Conservation (phyloP, 2,113 vertebrate genomes). For the Laticauda colubrina region DNA sequence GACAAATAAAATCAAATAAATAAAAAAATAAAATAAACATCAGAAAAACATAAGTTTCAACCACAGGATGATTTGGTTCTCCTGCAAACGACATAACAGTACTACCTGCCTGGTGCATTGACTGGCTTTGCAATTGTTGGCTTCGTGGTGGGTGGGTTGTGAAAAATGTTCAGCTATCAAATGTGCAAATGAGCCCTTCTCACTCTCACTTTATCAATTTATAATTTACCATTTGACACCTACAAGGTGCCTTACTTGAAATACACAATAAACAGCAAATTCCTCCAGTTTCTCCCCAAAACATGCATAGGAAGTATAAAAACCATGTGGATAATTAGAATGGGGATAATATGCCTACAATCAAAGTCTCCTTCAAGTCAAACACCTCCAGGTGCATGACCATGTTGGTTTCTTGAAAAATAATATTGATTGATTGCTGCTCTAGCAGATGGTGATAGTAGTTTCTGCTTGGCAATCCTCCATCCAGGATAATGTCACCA, state of each 20-base stretch:
- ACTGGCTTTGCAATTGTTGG: neutral
- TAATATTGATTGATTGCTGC: neutral
- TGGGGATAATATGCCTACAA: neutral
- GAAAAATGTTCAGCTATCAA: neutral
- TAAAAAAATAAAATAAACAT: neutral
- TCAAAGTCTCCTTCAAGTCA: neutral
- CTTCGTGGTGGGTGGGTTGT: neutral
- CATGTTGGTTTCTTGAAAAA: neutral
- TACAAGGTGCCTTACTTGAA: neutral
- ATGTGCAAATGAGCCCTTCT: neutral
- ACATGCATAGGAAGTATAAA: neutral
- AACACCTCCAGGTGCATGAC: neutral
- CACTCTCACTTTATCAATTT: neutral
- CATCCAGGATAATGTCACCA: neutral
- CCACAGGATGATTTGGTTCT: neutral
- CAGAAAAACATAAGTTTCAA: no score
- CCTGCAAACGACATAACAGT: accelerated
- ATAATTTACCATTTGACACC: neutral
- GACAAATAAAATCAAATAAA: no score
- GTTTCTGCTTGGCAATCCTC: neutral
- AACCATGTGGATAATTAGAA: neutral
- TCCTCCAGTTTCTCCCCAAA: neutral
- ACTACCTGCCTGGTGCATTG: neutral
- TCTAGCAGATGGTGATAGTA: neutral
- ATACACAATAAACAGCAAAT: no score